Evolutionary conservation across 2,888 invertebrate genomes (phyloP).

Genomic region (Lycophotia porphyrea): DNA sequence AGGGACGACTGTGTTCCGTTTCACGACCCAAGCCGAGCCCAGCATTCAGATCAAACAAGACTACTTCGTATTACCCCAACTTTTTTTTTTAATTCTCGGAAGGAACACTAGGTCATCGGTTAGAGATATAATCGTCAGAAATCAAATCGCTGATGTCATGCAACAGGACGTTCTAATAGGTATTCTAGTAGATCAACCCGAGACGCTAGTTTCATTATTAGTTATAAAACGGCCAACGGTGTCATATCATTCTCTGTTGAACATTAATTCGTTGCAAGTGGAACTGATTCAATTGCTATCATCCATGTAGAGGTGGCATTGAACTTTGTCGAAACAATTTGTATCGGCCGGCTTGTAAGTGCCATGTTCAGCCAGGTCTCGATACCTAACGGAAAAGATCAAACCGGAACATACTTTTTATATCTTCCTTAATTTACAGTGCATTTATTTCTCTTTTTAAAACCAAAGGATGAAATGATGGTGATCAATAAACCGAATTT

Average conservation of each 20-base stretch:
- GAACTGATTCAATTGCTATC: conserved; percentile 90
- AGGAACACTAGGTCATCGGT: conserved; percentile 64
- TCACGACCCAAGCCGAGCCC: conserved; percentile 74
- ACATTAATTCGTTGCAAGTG: conserved; percentile 89
- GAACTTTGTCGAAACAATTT: conserved; percentile 86
- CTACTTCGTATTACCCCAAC: conserved; percentile 60
- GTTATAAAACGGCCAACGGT: conserved; percentile 74
- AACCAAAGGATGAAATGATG: background rate
- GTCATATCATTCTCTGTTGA: conserved; percentile 82
- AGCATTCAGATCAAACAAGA: conserved; percentile 73
- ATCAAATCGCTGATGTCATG: conserved; percentile 79
- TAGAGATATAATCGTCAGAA: conserved; percentile 72
- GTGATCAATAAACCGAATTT: background rate
- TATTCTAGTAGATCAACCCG: conserved; percentile 70
- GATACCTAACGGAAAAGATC: conserved; percentile 64
- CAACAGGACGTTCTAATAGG: conserved; percentile 77
- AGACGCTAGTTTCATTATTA: conserved; percentile 71
- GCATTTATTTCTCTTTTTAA: background rate
- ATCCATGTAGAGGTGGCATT: conserved; percentile 85
- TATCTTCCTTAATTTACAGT: background rate
- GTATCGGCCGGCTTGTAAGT: conserved; percentile 72
- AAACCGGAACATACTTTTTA: conserved; percentile 46
- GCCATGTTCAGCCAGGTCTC: conserved; percentile 64
- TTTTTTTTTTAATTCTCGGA: conserved; percentile 59
- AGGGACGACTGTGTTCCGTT: conserved; percentile 84